Evolutionary conservation across 2,797 vertebrate species (phyloP).

Genomic region (Eupleurogrammus muticus): DNA sequence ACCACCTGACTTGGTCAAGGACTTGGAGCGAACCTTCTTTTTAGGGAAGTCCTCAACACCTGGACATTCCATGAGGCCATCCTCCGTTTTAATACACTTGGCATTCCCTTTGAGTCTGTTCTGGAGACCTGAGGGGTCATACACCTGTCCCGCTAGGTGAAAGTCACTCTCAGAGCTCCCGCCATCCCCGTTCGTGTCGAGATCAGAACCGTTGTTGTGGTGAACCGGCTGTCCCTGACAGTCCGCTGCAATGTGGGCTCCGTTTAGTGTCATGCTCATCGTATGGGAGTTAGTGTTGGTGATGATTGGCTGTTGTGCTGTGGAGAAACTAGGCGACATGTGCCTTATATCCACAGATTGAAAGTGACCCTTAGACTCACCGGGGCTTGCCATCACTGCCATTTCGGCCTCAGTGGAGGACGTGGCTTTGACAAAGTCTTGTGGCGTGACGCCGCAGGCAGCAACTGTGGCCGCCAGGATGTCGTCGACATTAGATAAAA

Average conservation of each 20-base stretch:
- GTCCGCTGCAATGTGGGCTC: slow-evolving; percentile 87
- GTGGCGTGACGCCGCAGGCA: slow-evolving; percentile 93
- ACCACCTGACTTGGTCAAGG: slow-evolving; percentile 80
- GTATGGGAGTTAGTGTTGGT: slow-evolving; percentile 85
- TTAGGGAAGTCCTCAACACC: slow-evolving; percentile 85
- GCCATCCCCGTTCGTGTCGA: slow-evolving; percentile 85
- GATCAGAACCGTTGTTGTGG: slow-evolving; percentile 83
- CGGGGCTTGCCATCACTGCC: slow-evolving; percentile 81
- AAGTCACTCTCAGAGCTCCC: slow-evolving; percentile 86
- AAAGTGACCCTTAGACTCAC: slow-evolving; percentile 91
- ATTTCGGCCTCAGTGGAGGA: slow-evolving; percentile 87
- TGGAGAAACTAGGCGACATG: slow-evolving; percentile 87
- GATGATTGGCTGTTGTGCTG: slow-evolving; percentile 83
- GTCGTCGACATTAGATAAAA: slow-evolving; percentile 97
- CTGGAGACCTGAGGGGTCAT: slow-evolving; percentile 65
- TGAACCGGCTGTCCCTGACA: slow-evolving; percentile 84
- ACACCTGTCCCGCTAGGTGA: slow-evolving; percentile 82
- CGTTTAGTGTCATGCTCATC: slow-evolving; percentile 90
- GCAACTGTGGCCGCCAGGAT: slow-evolving; percentile 97
- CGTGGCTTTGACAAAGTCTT: slow-evolving; percentile 94
- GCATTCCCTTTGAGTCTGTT: slow-evolving; percentile 74
- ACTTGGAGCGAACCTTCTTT: slow-evolving; percentile 90
- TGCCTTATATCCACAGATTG: slow-evolving; percentile 89
- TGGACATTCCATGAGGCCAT: slow-evolving; percentile 82
- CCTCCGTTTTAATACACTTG: slow-evolving; percentile 84